A percentile compares a stretch with the other conserved stretches of the same genome.
These are phyloP conservation scores for Heliconius hermathena DNA, from an alignment of 1,140 invertebrate species.

Conservation along the genomic window DNA sequence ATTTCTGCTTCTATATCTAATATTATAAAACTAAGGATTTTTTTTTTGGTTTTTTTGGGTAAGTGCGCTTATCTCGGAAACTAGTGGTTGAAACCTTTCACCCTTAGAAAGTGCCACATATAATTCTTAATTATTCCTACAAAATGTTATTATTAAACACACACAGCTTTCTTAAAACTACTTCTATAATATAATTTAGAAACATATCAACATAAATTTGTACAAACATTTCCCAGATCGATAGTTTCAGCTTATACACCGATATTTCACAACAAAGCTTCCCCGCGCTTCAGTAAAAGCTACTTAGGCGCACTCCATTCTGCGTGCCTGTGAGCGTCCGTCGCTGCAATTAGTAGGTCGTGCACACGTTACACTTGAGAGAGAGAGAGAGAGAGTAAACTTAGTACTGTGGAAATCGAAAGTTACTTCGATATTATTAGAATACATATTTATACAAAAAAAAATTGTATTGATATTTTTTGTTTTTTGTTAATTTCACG, in stretches of 20 bases:
- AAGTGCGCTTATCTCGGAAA: no score
- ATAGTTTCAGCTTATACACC: background rate
- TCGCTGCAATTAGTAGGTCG: conserved; percentile 46
- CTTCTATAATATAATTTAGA: background rate
- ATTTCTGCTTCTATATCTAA: no score
- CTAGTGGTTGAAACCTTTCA: no score
- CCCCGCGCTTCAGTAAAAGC: conserved; percentile 30
- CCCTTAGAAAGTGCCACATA: no score
- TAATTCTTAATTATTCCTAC: no score
- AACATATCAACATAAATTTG: background rate
- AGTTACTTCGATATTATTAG: background rate
- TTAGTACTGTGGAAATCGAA: background rate
- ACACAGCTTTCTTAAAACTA: background rate
- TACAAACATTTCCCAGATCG: background rate
- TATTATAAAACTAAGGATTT: no score
- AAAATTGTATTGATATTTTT: no score
- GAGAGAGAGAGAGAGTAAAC: background rate
- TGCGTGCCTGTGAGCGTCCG: conserved; percentile 11
- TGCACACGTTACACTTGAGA: conserved; percentile 41
- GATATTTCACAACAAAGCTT: conserved; percentile 27
- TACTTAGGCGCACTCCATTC: conserved; percentile 31
- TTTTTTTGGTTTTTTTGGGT: no score
- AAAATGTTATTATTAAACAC: no score
- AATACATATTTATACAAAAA: background rate
- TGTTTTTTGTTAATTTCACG: no score